Percentiles rank a stretch among this genome's conserved stretches.
Evolutionary conservation across 2,113 vertebrate genomes (phyloP).

Genomic region (Pionites leucogaster): DNA sequence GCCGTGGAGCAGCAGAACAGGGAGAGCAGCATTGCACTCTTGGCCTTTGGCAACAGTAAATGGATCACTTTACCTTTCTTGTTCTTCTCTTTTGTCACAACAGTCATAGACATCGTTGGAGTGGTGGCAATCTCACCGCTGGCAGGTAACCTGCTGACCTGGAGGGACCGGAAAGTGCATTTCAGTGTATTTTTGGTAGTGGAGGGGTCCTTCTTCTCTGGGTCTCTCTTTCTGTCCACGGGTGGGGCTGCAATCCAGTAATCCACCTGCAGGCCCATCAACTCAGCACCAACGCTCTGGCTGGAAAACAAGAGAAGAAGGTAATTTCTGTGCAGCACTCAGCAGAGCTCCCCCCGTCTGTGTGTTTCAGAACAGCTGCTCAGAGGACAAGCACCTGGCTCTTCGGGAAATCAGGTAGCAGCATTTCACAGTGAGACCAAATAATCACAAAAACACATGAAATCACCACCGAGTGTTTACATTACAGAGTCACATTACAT

Average conservation of each 20-base stretch:
- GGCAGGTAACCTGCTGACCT: constrained; percentile 94
- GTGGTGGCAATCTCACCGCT: constrained; percentile 79
- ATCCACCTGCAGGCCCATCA: constrained; percentile 98
- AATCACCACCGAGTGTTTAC: background rate
- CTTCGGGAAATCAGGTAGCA: background rate
- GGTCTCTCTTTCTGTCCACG: constrained; percentile 87
- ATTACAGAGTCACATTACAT: background rate
- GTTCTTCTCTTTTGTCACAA: constrained; percentile 98
- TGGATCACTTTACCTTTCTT: constrained; percentile 85
- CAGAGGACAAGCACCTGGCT: background rate
- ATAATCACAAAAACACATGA: background rate
- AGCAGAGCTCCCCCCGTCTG: background rate
- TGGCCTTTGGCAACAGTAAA: background rate
- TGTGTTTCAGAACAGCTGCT: background rate
- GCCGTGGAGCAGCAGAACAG: background rate
- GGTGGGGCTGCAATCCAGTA: constrained; percentile 89
- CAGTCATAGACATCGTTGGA: constrained; percentile 95
- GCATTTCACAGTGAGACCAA: background rate
- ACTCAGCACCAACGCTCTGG: constrained; percentile 78
- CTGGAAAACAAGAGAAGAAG: constrained; percentile 49
- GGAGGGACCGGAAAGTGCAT: constrained; percentile 98
- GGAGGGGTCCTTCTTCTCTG: constrained; percentile 90
- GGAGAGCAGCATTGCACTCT: background rate
- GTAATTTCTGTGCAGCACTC: background rate
- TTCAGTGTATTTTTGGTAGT: constrained; percentile 94